Conservation (phyloP, 2,888 invertebrate species). For the Ellobium chinense region DNA sequence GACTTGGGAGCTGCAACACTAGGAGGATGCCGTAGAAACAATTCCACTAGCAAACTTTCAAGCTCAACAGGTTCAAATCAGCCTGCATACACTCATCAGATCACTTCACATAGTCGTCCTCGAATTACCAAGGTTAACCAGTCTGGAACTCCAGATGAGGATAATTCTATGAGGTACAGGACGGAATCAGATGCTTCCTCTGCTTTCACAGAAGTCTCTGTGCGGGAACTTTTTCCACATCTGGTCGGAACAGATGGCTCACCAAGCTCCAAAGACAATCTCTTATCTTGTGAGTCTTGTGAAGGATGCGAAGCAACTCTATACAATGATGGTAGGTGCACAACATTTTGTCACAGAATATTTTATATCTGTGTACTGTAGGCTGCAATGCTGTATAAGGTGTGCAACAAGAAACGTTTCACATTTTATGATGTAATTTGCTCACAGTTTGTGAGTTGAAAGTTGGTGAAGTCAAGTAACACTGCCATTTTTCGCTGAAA, state of each 20-base stretch:
- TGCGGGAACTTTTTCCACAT: conserved; percentile 29
- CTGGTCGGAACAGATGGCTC: background rate
- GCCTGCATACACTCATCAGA: background rate
- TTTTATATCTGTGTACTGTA: too few species aligned
- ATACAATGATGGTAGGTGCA: conserved; percentile 8
- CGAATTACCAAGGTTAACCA: background rate
- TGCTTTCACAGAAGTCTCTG: conserved; percentile 36
- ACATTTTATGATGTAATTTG: too few species aligned
- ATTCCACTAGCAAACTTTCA: background rate
- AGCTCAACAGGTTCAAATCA: background rate
- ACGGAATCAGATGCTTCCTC: conserved; percentile 39
- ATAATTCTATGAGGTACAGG: background rate
- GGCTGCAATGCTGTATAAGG: too few species aligned
- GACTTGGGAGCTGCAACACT: too few species aligned
- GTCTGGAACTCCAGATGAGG: background rate
- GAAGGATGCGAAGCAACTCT: background rate
- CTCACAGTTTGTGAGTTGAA: too few species aligned
- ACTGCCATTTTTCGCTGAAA: too few species aligned
- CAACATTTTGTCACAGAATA: too few species aligned
- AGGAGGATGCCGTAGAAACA: background rate
- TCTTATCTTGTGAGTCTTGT: background rate
- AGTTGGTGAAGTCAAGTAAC: too few species aligned
- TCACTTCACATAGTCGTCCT: background rate
- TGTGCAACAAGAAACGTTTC: too few species aligned
- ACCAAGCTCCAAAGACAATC: background rate